Percentiles rank a stretch among this genome's conserved stretches.
These are phyloP conservation scores for Lasaia peninsularis DNA, from an alignment of 1,140 invertebrate genomes.

Conservation along the genomic window DNA sequence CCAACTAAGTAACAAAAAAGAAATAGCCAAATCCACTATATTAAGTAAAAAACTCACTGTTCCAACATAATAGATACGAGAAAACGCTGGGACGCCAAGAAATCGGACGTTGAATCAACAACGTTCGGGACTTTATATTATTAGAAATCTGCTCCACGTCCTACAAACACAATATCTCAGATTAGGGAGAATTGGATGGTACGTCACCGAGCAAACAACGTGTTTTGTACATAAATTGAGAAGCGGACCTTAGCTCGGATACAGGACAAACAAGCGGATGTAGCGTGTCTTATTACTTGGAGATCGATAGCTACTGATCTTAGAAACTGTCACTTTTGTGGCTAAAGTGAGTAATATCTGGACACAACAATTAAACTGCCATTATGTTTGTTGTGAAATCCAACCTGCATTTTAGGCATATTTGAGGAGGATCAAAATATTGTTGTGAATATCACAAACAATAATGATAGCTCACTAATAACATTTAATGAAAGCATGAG, in stretches of 20 bases:
- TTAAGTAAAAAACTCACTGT: conserved; percentile 18
- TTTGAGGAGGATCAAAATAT: no score
- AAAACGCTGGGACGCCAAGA: conserved; percentile 7
- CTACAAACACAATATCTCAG: conserved; percentile 56
- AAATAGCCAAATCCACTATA: conserved; percentile 12
- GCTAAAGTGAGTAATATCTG: no score
- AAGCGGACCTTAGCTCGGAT: conserved; percentile 33
- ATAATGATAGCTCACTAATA: no score
- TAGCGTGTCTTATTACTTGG: conserved; percentile 39
- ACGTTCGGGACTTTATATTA: conserved; percentile 33
- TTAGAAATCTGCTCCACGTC: conserved; percentile 36
- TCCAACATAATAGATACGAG: conserved; percentile 14
- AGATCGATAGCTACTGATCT: conserved; percentile 26
- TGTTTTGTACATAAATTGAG: conserved; percentile 44
- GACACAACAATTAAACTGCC: no score
- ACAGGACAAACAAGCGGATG: conserved; percentile 40
- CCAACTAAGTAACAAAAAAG: neutral
- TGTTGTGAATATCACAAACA: no score
- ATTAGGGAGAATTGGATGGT: conserved; percentile 42
- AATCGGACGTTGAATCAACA: conserved; percentile 29
- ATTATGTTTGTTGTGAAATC: no score
- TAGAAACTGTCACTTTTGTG: neutral
- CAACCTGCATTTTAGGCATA: no score
- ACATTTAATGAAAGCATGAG: no score
- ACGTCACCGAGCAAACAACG: conserved; percentile 42